Percentiles rank a stretch among this genome's conserved stretches.
phyloP scores from a whole-genome alignment of 2,888 invertebrate species.

The Pogonocherus hispidulus region DNA sequence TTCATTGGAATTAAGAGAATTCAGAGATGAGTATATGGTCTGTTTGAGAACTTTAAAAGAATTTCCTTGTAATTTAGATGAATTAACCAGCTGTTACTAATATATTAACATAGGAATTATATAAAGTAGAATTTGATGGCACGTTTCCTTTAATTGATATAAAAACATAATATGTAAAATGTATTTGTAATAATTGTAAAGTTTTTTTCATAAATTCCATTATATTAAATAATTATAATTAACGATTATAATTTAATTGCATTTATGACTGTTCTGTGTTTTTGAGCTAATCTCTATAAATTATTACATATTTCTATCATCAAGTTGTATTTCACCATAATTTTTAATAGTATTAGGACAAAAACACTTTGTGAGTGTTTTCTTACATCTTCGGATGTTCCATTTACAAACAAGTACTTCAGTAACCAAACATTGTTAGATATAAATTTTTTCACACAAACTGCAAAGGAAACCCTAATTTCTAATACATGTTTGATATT shows the following conservation, averaged over 20 bases:
- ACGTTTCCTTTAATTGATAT: conserved; percentile 55
- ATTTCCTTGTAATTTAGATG: conserved; percentile 42
- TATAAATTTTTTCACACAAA: not conserved
- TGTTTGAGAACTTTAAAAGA: conserved; percentile 41
- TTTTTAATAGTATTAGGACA: conserved; percentile 53
- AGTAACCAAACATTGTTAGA: no score
- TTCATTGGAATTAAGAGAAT: conserved; percentile 53
- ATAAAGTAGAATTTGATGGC: conserved; percentile 63
- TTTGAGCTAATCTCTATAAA: conserved; percentile 61
- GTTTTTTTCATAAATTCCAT: conserved; percentile 62
- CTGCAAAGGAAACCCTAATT: not conserved
- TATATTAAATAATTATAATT: conserved; percentile 52
- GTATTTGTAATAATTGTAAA: conserved; percentile 64
- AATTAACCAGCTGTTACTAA: conserved; percentile 40
- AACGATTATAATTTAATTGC: conserved; percentile 55
- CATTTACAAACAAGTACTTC: not conserved
- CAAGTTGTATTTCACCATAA: conserved; percentile 43
- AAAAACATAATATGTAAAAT: conserved; percentile 57
- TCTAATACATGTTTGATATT: no score
- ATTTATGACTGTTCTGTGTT: conserved; percentile 64
- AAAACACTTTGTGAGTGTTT: conserved; percentile 46
- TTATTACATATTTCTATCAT: conserved; percentile 52
- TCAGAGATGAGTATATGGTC: conserved; percentile 41
- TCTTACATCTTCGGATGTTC: conserved; percentile 36
- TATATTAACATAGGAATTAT: conserved; percentile 45